Evolutionary conservation across 2,888 invertebrate genomes (phyloP).

Genomic region (Prenolepis imparis): DNA sequence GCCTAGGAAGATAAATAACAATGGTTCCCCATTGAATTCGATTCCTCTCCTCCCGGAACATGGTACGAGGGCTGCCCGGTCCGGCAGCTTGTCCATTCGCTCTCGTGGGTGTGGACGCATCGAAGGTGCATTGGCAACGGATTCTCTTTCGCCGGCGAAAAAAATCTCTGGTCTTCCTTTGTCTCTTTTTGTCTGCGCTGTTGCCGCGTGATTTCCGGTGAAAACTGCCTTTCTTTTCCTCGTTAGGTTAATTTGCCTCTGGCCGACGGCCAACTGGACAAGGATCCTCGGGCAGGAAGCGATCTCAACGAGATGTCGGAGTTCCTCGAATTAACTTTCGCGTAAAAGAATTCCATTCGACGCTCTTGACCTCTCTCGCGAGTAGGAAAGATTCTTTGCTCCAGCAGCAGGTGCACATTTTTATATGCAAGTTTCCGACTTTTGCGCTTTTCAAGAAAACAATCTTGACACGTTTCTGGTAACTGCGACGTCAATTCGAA

Average conservation of each 20-base stretch:
- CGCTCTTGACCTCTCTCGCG: conserved; percentile 33
- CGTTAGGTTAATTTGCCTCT: too few relatives aligned
- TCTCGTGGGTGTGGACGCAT: conserved; percentile 66
- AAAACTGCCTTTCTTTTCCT: too few relatives aligned
- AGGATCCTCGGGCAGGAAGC: too few relatives aligned
- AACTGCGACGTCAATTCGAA: not conserved
- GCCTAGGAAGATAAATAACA: conserved; percentile 78
- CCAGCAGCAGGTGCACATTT: not conserved
- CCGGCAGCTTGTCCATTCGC: conserved; percentile 61
- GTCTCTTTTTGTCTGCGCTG: conserved; percentile 32
- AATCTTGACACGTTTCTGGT: not conserved
- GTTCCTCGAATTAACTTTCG: too few relatives aligned
- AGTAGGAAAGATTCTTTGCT: not conserved
- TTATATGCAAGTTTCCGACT: not conserved
- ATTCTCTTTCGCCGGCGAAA: conserved; percentile 61
- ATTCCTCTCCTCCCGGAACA: conserved; percentile 57
- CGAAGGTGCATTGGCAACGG: conserved; percentile 66
- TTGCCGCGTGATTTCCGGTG: too few relatives aligned
- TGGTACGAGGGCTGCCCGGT: conserved; percentile 35
- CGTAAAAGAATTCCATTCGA: conserved; percentile 3
- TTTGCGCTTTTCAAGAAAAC: conserved; percentile 7
- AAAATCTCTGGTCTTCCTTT: conserved; percentile 18
- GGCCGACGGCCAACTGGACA: too few relatives aligned
- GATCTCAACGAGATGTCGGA: too few relatives aligned
- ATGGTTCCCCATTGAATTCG: conserved; percentile 77